Base-by-base conservation (phyloP, 2,113 vertebrate genomes). In the Clinocottus analis region DNA sequence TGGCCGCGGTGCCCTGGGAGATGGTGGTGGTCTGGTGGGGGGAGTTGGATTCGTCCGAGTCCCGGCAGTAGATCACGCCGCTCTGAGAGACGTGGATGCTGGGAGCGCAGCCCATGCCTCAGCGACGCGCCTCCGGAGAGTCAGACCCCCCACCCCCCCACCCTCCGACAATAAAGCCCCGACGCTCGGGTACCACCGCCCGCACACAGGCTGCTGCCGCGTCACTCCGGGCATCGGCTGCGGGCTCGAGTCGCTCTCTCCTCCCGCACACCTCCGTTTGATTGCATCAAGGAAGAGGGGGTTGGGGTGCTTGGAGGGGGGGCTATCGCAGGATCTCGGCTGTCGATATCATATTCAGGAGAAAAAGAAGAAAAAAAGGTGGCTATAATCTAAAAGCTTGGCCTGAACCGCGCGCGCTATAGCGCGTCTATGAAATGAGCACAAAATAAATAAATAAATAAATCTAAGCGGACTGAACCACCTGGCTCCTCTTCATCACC, bases 31-130 rank as follows among this genome's bases (percentile, higher is more conserved):
- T 96, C 94, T 97, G 97, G 88, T 95, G 96, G 17, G 97, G 97
- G 33, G 97, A 98, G 89, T 90, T 96, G 93, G 97, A 97, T 88
- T 97, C 97, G 89, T 98, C 97, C 62, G 97, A 98, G 95, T 97
- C 97, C 63, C 97, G 96, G 95, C 97, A 99, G 95, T 98, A 98
- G 91, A 98, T 97, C 93, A 98, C 97, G 79, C 97, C 97, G 96
- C 97, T 99, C 94, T 98, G 97, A 87, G 97, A 98, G 93, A 99
- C 97, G 93, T 98, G 97, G 93, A 98, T 98, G 86, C 97, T 99
- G 91, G 97, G 97, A 91, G 97, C 97, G 94, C 97, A 98, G 96
- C 97, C 97, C 97, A 98, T 98, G 67, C 95, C 96, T 94, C 92
- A 80, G 78, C 92, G 79, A 33, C 79, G 71, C 83, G 88, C 92